Evolutionary conservation across 2,113 vertebrate species (phyloP), one percentile per base, ranked within the genome.

Genomic region (Thalassoma bifasciatum): DNA sequence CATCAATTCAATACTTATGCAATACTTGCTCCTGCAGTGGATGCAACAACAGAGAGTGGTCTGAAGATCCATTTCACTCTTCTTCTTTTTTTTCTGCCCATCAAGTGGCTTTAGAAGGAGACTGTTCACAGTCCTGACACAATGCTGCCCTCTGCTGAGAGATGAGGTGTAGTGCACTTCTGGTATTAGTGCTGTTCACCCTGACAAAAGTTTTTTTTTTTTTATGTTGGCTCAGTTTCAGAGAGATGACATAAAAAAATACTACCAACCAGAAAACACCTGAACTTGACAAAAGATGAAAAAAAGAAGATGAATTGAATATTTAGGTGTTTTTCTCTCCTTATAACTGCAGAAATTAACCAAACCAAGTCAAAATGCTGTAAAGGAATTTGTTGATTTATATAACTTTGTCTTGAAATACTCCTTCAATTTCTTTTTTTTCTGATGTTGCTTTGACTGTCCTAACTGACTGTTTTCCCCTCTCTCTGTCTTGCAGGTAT

Each of bases 401-500:
- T 47, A 38, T 9, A 6, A 3, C 3, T 30, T 30, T 30, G 6
- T 30, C 6, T 6, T 30, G 30, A 30, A 30, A 6, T 30, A 6
- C 30, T 30, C 30, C 30, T 30, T 30, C 6, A 30, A 30, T 40
- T 10, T 40, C 5, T 16, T 44, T 44, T 16, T 44, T 44, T 44
- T 12, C 40, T 14, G 40, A 14, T 44, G 38, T 40, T 40, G 10
- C 38, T 40, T 40, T 10, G 12, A 13, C 30, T 44, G 12, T 44
- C 14, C 3, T 44, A 14, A 13, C 13, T 9, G 10, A 13, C 42
- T 44, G 44, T 17, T 56, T 13, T 53, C 19, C 5, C 34, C 22
- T 64, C 50, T 51, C 2, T 72, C 8, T 76, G 19, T 86, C 36
- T 84, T 71, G n/a, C 91, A 94, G 93, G 92, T 70, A 94, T 94